Conservation (phyloP, 2,888 invertebrate genomes). For the Acrocera orbiculus region DNA sequence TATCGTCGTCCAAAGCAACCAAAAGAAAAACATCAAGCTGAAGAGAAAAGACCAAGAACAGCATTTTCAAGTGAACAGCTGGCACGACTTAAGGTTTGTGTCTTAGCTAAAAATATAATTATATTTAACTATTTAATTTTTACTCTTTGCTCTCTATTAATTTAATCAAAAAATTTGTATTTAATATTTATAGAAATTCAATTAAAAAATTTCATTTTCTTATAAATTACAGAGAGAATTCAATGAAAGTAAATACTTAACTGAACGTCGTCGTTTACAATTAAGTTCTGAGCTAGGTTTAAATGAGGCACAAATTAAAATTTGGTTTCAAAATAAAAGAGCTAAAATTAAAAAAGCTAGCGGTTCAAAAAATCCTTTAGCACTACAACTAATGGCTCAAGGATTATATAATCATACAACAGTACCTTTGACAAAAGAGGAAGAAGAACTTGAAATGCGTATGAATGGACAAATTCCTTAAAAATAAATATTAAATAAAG, state of each 20-base stretch:
- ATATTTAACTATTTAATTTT: not conserved
- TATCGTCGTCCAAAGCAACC: constrained; percentile 32
- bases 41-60: constrained; percentile 86
- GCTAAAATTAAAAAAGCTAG: constrained; percentile 90
- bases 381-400: constrained; percentile 83
- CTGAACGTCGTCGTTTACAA: constrained; percentile 76
- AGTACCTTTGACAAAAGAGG: constrained; percentile 52
- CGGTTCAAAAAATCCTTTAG: constrained; percentile 69
- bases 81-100: constrained; percentile 57
- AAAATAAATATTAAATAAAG: not conserved
- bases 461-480: constrained; percentile 30
- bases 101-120: not conserved
- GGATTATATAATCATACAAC: constrained; percentile 83
- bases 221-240: constrained; percentile 62
- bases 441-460: constrained; percentile 46
- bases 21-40: constrained; percentile 33
- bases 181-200: too few species aligned
- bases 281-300: constrained; percentile 79
- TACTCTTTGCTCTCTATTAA: not conserved
- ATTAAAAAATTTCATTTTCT: too few species aligned
- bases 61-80: constrained; percentile 92
- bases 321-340: constrained; percentile 94
- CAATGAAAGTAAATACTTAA: constrained; percentile 79
- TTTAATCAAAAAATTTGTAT: not conserved
- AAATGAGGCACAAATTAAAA: constrained; percentile 94